Percentiles rank a stretch among this genome's conserved stretches.
Conservation (phyloP, 2,888 invertebrate species). For the Hirtodrosophila duncani region DNA sequence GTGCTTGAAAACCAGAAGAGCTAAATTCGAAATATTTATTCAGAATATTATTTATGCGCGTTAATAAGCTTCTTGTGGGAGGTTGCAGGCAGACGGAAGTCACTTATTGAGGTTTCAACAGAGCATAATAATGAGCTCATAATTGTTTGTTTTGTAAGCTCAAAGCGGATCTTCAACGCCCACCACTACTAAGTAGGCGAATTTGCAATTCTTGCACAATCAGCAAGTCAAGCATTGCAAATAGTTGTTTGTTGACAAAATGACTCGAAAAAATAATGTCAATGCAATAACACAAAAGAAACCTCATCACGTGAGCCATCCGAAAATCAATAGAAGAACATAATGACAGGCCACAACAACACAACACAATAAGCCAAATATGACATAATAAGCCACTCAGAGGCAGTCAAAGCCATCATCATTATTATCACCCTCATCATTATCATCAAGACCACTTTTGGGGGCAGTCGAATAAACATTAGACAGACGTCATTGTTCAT, state of each 20-base stretch:
- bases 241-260: conserved; percentile 29
- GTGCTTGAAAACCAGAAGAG: too few relatives aligned
- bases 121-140: conserved; percentile 53
- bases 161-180: conserved; percentile 45
- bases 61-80: too few relatives aligned
- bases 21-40: too few relatives aligned
- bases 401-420: too few relatives aligned
- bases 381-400: conserved; percentile 25
- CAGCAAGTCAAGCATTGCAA: conserved; percentile 6
- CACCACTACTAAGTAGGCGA: conserved; percentile 30
- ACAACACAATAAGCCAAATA: background rate
- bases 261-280: conserved; percentile 48
- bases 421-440: too few relatives aligned
- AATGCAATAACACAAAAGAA: conserved; percentile 52
- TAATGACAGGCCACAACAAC: conserved; percentile 39
- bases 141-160: conserved; percentile 34
- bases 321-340: conserved; percentile 36
- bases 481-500: conserved; percentile 48
- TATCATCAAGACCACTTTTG: too few relatives aligned
- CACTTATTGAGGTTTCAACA: conserved; percentile 25
- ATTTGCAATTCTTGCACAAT: conserved; percentile 57
- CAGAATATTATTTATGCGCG: too few relatives aligned
- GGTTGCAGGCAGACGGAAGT: too few relatives aligned
- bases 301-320: conserved; percentile 50
- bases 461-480: conserved; percentile 26